Percentiles rank a stretch among this genome's conserved stretches.
Conservation (phyloP, 2,797 vertebrate species). For the Hippocampus kuda region DNA sequence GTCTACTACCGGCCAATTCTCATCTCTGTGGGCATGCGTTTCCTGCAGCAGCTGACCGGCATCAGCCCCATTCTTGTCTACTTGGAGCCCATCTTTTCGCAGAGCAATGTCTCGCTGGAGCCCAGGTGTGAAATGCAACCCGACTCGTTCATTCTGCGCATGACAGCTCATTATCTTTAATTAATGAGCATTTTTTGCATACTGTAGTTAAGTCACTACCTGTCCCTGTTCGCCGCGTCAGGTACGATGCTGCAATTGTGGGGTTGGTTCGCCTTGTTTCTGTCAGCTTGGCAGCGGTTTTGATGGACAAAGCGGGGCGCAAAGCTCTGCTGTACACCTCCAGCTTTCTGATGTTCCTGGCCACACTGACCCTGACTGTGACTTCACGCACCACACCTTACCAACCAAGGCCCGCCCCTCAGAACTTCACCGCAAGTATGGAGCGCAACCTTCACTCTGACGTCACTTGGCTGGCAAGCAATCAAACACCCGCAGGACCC, state of each 20-base stretch:
- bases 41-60: constrained; percentile 90
- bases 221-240: constrained; percentile 12
- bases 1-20: constrained; percentile 74
- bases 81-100: constrained; percentile 61
- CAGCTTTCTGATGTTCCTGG: constrained; percentile 74
- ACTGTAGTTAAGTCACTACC: background rate
- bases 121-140: constrained; percentile 19
- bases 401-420: constrained; percentile 22
- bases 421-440: constrained; percentile 30
- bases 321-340: constrained; percentile 66
- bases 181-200: background rate
- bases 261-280: constrained; percentile 59
- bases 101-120: constrained; percentile 45
- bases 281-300: constrained; percentile 55
- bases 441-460: constrained; percentile 16
- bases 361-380: constrained; percentile 76
- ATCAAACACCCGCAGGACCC: constrained; percentile 39
- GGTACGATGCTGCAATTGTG: constrained; percentile 60
- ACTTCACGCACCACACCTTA: constrained; percentile 53
- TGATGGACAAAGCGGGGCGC: constrained; percentile 70
- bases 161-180: background rate
- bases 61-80: constrained; percentile 78
- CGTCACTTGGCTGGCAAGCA: constrained; percentile 20
- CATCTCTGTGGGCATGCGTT: constrained; percentile 80
- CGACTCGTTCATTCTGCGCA: background rate